Percentiles rank a stretch among this genome's conserved stretches.
Evolutionary conservation across 30 jellyfish, hydroid and myxozoan genomes (phyloP).

Genomic region (Aurelia sp.): DNA sequence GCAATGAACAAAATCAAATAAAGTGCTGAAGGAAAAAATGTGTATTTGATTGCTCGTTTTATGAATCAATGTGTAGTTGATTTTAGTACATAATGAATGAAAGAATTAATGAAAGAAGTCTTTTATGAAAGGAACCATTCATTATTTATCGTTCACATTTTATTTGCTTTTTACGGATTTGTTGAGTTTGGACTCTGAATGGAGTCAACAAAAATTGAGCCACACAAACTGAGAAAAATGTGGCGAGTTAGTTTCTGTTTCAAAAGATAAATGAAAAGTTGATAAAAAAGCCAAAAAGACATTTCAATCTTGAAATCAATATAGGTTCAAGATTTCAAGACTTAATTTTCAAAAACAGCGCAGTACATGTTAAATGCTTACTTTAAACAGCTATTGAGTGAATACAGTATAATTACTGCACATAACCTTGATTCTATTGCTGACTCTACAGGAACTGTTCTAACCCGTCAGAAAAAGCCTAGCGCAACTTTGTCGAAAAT

Average conservation of each 20-base stretch:
- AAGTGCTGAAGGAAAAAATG: conserved; percentile 57
- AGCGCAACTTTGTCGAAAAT: too few relatives aligned
- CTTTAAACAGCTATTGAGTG: too few relatives aligned
- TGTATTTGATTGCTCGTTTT: conserved; percentile 1
- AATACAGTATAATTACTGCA: too few relatives aligned
- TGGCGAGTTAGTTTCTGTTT: neutral
- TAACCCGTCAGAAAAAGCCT: too few relatives aligned
- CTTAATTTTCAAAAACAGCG: too few relatives aligned
- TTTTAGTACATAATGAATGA: conserved; percentile 61
- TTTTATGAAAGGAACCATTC: conserved; percentile 10
- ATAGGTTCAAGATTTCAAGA: too few relatives aligned
- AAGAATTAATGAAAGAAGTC: conserved; percentile 11
- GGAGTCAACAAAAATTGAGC: neutral
- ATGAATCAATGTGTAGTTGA: conserved; percentile 21
- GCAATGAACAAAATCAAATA: conserved; percentile 25
- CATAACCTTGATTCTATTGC: too few relatives aligned
- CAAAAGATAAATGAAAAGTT: neutral
- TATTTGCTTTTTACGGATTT: neutral
- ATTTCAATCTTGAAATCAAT: too few relatives aligned
- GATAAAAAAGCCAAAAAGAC: too few relatives aligned
- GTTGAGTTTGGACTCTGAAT: neutral
- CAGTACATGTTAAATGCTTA: too few relatives aligned
- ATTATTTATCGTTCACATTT: conserved; percentile 10
- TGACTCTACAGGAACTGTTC: too few relatives aligned
- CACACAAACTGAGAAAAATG: too few relatives aligned